Base-by-base conservation (phyloP, 2,888 invertebrate genomes). In the Candidula unifasciata region DNA sequence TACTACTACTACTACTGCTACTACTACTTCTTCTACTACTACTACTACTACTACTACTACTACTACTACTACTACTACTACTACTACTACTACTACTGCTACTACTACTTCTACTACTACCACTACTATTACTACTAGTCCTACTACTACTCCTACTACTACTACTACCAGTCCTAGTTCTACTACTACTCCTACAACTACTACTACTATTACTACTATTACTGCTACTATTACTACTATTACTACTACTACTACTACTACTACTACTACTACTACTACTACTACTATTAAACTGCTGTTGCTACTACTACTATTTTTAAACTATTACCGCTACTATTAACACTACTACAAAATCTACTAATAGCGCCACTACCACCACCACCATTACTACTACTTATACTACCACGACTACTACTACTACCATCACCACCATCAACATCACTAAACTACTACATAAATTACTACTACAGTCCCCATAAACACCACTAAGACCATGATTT, bases 31-130 rank as follows among this genome's bases (percentile, higher is more conserved):
- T 44, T 10, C 73, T 73, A 73, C 73, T 73, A 73, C 73, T 73
- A 73, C 83, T 83, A 76, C 64, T 83, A 60, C 77, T 77, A 76
- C 83, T 83, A 77, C 83, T 83, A 77, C 77, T 77, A 64, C 77
- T 77, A 77, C 83, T 83, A 64, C 83, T 83, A 64, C 83, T 83
- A 44, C 83, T 77, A 64, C 83, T 83, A 64, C 83, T 83, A 64
- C 83, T 74, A 64, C 83, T 83, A 77, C 83, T 83, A 78, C 83
- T 78, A 83, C 83, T 83, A 79, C 69, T 79, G 68, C 78, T 83
- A 83, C 83, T 68, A 68, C 83, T 79, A 6, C 78, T 83, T 54
- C 78, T 68, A 44, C 44, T 44, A 44, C 44, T 44, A 44, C 44
- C 10, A 44, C 44, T 44, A 44, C 44, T 44, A 44, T 10, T 44